Conservation (phyloP, 2,888 invertebrate genomes). For the Laspeyria flexula region DNA sequence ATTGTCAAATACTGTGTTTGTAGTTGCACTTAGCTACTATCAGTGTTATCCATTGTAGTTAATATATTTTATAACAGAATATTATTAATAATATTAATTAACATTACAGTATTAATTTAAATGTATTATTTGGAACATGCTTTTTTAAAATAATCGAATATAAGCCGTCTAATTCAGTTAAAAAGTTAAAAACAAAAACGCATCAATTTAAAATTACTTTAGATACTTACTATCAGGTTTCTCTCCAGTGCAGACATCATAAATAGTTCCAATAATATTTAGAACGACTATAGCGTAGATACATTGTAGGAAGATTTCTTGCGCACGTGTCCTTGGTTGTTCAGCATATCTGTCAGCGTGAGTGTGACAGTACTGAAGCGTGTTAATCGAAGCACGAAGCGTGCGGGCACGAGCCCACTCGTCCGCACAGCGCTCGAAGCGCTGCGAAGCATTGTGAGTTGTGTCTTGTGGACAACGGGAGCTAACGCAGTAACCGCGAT, state of each 20-base stretch:
- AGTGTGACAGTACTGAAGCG: constrained; percentile 44
- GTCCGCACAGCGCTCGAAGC: constrained; percentile 44
- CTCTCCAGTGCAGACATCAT: constrained; percentile 28
- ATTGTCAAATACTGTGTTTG: no score
- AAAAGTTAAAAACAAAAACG: no score
- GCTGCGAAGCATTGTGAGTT: constrained; percentile 11
- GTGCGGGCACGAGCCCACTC: constrained; percentile 17
- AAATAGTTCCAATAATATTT: constrained; percentile 47
- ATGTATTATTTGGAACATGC: no score
- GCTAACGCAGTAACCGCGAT: constrained; percentile 47
- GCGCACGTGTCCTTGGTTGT: constrained; percentile 15
- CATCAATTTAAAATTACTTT: no score
- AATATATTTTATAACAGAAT: no score
- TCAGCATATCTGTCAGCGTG: constrained; percentile 13
- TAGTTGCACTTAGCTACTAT: no score
- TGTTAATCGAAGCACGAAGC: constrained; percentile 38
- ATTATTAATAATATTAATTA: no score
- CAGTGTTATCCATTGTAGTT: no score
- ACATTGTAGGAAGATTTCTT: constrained; percentile 28
- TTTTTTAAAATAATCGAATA: no score
- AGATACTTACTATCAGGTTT: constrained; percentile 36
- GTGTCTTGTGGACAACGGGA: constrained; percentile 30
- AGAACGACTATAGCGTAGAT: constrained; percentile 31
- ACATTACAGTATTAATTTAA: no score
- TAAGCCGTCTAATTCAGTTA: no score